Evolutionary conservation across 37 sponge, comb jelly and placozoan genomes (phyloP), one percentile per base, ranked within the genome.

Genomic region (Beroe ovata): DNA sequence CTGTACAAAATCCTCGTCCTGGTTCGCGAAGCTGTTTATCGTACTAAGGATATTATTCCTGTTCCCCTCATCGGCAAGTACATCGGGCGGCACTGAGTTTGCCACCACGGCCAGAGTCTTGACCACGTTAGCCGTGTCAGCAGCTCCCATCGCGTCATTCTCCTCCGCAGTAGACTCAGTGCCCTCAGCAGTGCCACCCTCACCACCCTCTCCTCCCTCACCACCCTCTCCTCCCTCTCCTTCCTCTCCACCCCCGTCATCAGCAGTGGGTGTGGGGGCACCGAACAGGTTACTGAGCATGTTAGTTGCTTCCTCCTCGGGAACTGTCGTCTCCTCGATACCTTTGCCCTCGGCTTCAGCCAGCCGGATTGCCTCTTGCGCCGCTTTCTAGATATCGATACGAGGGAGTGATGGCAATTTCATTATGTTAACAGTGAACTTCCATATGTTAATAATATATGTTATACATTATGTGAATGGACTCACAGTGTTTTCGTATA

Each of bases 341-440:
- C 36, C 30, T 61, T 20, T 20, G n/a, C 63, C 63, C 4, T 20
- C 22, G 8, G 63, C 22, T 30, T 33, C 69, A 6, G 69, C 69
- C 19, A 34, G 32, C 34, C 30, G 25, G 29, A 66, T 66, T 37
- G 69, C 69, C 3, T 66, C 69, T 30, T 30, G 33, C 4, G 69
- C 69, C 8, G 69, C 69, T 66, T 66, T 66, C 69, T 66, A 37
- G 34, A 66, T n/a, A n/a, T n/a, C n/a, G n/a, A n/a, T n/a, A n/a
- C n/a, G n/a, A n/a, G n/a, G n/a, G n/a, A n/a, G n/a, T n/a, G n/a
- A n/a, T n/a, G n/a, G n/a, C n/a, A n/a, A n/a, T n/a, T n/a, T n/a
- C n/a, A n/a, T n/a, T n/a, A n/a, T n/a, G n/a, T n/a, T n/a, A n/a
- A n/a, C n/a, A n/a, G n/a, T n/a, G n/a, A n/a, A n/a, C n/a, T n/a